Base-by-base conservation (phyloP, 2,797 vertebrate species). In the Hoplostethus mediterraneus region DNA sequence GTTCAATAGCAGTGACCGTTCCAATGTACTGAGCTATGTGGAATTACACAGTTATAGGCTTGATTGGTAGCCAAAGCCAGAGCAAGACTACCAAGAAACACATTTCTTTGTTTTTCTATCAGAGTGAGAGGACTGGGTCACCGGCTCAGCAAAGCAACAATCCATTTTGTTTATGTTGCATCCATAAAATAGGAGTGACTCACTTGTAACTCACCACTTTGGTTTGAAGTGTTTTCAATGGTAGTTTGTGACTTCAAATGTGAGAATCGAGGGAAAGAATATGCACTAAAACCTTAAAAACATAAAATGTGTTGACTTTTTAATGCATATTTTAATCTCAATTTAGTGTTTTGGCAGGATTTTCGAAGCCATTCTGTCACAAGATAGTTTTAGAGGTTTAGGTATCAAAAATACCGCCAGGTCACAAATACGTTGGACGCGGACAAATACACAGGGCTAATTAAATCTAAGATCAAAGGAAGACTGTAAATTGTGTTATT, bases 91-190 rank as follows among this genome's bases (percentile, higher is more conserved):
- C 6, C 13, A 42, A 33, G 2, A 55, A 13, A 68, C n/a, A 57
- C 66, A 60, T n/a, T 42, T 71, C 70, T 75, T 75, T 61, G 38
- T 73, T 82, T 70, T 31, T 59, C 51, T 58, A 55, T 58, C 44
- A 31, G 40, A 68, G 70, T 44, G 75, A 80, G 72, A 58, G 69
- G 79, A 81, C 14, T 84, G 77, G 80, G 77, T 82, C 79, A 71
- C 33, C 51, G 72, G 33, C 65, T 61, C 53, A 38, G 61, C 64
- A 36, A 5, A 31, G 56, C 56, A 61, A 71, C 57, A 63, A 47
- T 66, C 28, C 56, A 47, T 57, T 67, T 16, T 58, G 57, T 21
- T n/a, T 51, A 44, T 45, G 65, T 0, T 64, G 75, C 47, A 54
- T 49, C 70, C 6, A 53, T 2, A 30, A 28, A 64, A 55, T 51